Base-by-base conservation (phyloP, 1,140 invertebrate species). In the Galleria mellonella region DNA sequence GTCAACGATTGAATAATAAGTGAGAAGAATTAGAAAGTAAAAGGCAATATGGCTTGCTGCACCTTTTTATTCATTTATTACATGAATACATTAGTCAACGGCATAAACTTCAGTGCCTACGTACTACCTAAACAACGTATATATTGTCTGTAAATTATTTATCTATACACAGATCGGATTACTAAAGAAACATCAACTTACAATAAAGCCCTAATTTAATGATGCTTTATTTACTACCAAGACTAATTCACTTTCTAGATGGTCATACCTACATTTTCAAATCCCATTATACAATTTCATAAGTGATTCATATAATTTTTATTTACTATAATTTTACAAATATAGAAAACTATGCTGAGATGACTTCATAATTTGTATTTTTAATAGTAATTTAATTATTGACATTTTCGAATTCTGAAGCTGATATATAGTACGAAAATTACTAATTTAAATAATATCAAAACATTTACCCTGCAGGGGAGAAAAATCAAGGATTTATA, bases 41-140 rank as follows among this genome's bases (percentile, higher is more conserved):
- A 65, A 43, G 45, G 53, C 29, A 36, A 27, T 51, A 17, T 43
- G 43, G 13, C 59, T 68, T 68, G 58, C 58, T 77, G 74, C 59
- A 71, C 63, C 70, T 69, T 47, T 78, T 76, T 79, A 83, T 70
- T 72, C 53, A 65, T 73, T 77, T 59, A 76, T 23, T 62, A 83
- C 69, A 83, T 68, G 76, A 79, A 76, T 78, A 81, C 67, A 79
- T 72, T 74, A 65, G 57, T 79, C 63, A 84, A 84, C 81, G 65
- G 74, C 81, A 81, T 84, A 84, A 84, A 84, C 74, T 82, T 74
- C 72, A 74, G 71, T 77, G 77, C 70, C 76, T 82, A 84, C 73
- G 45, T 58, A 84, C 77, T 84, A 84, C 74, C 77, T 82, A 84
- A 84, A 84, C 77, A 81, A 84, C 69, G 50, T 82, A 77, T 71